Evolutionary conservation across 2,888 invertebrate species (phyloP), one percentile per base, ranked within the genome.

Genomic region (Apodemia zela): DNA sequence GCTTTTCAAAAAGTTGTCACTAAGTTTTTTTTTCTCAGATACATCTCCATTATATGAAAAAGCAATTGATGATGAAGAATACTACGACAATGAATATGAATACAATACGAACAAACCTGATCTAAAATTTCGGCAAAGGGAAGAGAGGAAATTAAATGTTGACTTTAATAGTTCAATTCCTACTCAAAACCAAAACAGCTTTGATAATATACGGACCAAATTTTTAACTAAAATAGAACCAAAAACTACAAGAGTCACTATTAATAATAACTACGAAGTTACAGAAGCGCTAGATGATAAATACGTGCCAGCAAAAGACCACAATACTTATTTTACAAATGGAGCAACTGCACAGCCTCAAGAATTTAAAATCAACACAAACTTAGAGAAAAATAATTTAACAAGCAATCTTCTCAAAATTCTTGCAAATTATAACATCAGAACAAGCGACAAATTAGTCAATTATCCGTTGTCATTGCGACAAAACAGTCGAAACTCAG

Each of bases 401-500:
- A 70, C 71, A 1, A 68, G 57, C 29, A 72, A 68, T 38, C 65
- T 75, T 2, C 61, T 73, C 51, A 69, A 76, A 42, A 79, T 83
- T 65, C 78, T 90, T 10, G 76, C 78, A 2, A 84, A 82, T 71
- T 87, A 90, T 61, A 84, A 86, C 60, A 87, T 88, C 49, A 75
- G 76, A 45, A 69, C 69, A 0, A 70, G 78, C 42, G 86, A 87
- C 65, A 70, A 76, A 45, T 69, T 85, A 4, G 72, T 73, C 68
- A 89, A 90, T 66, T 89, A 90, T 67, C 77, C 73, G 33, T 62
- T 81, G 65, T 89, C 89, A 1, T 74, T 71, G 75, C 25, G 73
- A 63, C 17, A 66, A 60, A 68, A 75, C 58, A 71, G 64, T 65
- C 66, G 68, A 45, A 76, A 65, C 68, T 67, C 66, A 3, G n/a